phyloP scores from a whole-genome alignment of 2,797 vertebrate genomes.

The Betta splendens region DNA sequence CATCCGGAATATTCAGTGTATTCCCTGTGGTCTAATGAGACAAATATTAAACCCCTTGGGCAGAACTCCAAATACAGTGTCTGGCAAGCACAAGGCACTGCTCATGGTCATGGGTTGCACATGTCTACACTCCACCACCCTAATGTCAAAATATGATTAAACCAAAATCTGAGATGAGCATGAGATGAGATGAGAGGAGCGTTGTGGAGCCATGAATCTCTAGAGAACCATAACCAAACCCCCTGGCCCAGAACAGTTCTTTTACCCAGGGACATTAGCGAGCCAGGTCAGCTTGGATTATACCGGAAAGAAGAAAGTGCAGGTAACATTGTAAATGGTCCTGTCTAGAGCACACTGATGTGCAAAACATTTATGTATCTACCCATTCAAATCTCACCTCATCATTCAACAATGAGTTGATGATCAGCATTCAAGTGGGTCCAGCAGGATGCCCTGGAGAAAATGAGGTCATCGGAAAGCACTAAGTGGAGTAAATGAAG shows the following conservation, averaged over 20 bases:
- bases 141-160: neutral
- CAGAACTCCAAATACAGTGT: neutral
- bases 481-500: constrained; percentile 54
- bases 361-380: constrained; percentile 56
- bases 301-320: constrained; percentile 32
- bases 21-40: neutral
- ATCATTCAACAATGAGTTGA: constrained; percentile 78
- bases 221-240: constrained; percentile 14
- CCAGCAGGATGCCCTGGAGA: constrained; percentile 81
- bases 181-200: too few relatives aligned
- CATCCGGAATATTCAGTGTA: neutral
- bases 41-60: neutral
- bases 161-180: neutral
- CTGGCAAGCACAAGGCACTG: neutral
- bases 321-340: constrained; percentile 55
- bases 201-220: constrained; percentile 5
- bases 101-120: neutral
- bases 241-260: constrained; percentile 12
- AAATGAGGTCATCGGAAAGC: constrained; percentile 81
- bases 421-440: constrained; percentile 79
- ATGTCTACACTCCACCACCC: neutral
- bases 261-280: constrained; percentile 17
- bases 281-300: constrained; percentile 18
- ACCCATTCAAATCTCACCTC: constrained; percentile 75
- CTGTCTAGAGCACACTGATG: constrained; percentile 45